Percentiles rank a stretch among this genome's conserved stretches.
These are phyloP conservation scores for Lithobates pipiens DNA, from an alignment of 2,797 vertebrate genomes.

Conservation along the genomic window DNA sequence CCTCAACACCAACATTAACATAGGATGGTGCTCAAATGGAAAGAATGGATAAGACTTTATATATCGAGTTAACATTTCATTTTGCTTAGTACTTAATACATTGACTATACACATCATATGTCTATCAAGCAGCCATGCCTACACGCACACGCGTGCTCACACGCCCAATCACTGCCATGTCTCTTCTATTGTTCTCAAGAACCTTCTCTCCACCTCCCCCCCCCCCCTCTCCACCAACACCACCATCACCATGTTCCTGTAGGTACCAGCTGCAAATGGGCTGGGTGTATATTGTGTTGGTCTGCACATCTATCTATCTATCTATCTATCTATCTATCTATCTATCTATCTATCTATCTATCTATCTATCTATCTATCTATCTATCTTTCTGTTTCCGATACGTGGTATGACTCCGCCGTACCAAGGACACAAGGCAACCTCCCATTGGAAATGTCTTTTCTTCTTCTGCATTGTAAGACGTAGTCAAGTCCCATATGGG, in stretches of 20 bases:
- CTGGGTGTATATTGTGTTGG: conserved; percentile 35
- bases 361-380: conserved; percentile 5
- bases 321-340: background rate
- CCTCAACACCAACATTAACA: background rate
- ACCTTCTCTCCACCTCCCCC: conserved; percentile 34
- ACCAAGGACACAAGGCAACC: conserved; percentile 19
- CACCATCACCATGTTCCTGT: conserved; percentile 31
- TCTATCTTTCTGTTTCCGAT: background rate
- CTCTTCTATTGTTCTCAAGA: conserved; percentile 62
- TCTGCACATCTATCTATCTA: conserved; percentile 1
- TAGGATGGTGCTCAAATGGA: background rate
- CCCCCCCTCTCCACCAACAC: conserved; percentile 16
- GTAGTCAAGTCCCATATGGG: conserved; percentile 45
- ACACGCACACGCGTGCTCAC: conserved; percentile 37
- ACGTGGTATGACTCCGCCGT: background rate
- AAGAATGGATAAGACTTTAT: background rate
- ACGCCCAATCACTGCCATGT: conserved; percentile 53
- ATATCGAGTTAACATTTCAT: background rate
- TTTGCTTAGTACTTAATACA: background rate
- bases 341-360: background rate
- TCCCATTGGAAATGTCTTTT: conserved; percentile 22
- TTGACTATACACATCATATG: background rate
- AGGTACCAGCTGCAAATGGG: conserved; percentile 51
- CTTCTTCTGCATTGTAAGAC: conserved; percentile 57
- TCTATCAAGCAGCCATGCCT: conserved; percentile 4